phyloP scores from a whole-genome alignment of 2,888 invertebrate species.

The Exocentrus adspersus region DNA sequence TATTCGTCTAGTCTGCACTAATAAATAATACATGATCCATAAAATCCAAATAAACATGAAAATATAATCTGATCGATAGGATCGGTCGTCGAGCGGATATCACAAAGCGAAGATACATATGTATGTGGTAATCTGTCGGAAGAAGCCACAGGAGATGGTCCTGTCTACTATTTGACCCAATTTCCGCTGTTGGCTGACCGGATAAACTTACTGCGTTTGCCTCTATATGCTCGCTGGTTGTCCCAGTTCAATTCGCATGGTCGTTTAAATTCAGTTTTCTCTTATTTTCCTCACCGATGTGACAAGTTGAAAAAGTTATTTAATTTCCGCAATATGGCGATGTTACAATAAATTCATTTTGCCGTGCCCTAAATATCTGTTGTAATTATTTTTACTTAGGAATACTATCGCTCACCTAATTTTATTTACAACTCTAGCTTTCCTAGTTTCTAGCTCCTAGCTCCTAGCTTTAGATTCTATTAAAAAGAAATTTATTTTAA shows the following conservation, averaged over 20 bases:
- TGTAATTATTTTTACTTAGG: too few relatives aligned
- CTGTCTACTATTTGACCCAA: constrained; percentile 60
- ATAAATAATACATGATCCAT: constrained; percentile 28
- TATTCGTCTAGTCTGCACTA: neutral
- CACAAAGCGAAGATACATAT: constrained; percentile 42
- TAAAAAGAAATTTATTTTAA: too few relatives aligned
- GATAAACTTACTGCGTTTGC: constrained; percentile 57
- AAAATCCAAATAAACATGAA: constrained; percentile 33
- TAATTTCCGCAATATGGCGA: too few relatives aligned
- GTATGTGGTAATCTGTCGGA: constrained; percentile 53
- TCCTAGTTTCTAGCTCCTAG: too few relatives aligned
- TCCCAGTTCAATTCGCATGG: constrained; percentile 43
- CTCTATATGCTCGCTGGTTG: constrained; percentile 41
- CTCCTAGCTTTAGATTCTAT: too few relatives aligned
- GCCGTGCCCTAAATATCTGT: too few relatives aligned
- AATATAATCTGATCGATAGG: constrained; percentile 29
- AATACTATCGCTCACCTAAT: too few relatives aligned
- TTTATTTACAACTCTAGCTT: too few relatives aligned
- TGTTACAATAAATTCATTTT: too few relatives aligned
- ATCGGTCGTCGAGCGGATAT: constrained; percentile 26
- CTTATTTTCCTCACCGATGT: too few relatives aligned
- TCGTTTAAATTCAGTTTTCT: neutral
- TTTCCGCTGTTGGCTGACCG: constrained; percentile 59
- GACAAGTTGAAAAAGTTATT: too few relatives aligned
- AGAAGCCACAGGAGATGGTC: constrained; percentile 57